Conservation (phyloP, 2,888 invertebrate species). For the Trissonchulus latispiculum region DNA sequence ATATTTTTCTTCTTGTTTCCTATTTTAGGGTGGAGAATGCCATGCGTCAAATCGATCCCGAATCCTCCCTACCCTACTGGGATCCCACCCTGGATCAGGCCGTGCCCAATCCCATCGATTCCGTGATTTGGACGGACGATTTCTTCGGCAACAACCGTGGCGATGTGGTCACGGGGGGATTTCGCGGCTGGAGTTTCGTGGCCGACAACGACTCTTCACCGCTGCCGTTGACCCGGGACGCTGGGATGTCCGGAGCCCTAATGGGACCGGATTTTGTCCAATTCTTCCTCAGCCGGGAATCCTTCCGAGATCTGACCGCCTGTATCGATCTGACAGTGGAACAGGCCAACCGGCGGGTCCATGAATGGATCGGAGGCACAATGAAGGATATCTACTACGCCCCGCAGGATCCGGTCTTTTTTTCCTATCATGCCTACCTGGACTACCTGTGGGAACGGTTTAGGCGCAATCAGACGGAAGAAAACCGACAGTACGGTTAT, state of each 20-base stretch:
- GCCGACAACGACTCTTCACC: neutral
- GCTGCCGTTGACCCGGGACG: neutral
- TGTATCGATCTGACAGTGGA: slow-evolving; percentile 21
- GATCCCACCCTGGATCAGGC: slow-evolving; percentile 5
- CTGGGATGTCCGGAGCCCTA: neutral
- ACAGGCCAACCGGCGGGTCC: slow-evolving; percentile 9
- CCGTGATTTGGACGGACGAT: neutral
- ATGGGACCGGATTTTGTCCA: neutral
- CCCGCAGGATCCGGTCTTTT: slow-evolving; percentile 19
- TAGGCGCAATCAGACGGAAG: neutral
- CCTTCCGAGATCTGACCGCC: slow-evolving; percentile 16
- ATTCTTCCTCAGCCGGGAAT: neutral
- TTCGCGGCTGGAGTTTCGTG: neutral
- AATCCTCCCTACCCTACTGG: slow-evolving; percentile 10
- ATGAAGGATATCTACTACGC: slow-evolving; percentile 22
- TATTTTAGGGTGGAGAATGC: slow-evolving; percentile 14
- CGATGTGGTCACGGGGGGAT: slow-evolving; percentile 8
- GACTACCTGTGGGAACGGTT: slow-evolving; percentile 19
- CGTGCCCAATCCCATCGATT: slow-evolving; percentile 11
- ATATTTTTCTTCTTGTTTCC: no score
- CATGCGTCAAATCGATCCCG: neutral
- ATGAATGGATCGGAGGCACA: slow-evolving; percentile 23
- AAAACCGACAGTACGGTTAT: neutral
- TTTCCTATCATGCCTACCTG: slow-evolving; percentile 5
- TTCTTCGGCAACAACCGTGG: slow-evolving; percentile 16